Percentiles rank a stretch among this genome's conserved stretches.
These are phyloP conservation scores for Pyrocoelia pectoralis DNA, from an alignment of 2,888 invertebrate genomes.

Conservation along the genomic window DNA sequence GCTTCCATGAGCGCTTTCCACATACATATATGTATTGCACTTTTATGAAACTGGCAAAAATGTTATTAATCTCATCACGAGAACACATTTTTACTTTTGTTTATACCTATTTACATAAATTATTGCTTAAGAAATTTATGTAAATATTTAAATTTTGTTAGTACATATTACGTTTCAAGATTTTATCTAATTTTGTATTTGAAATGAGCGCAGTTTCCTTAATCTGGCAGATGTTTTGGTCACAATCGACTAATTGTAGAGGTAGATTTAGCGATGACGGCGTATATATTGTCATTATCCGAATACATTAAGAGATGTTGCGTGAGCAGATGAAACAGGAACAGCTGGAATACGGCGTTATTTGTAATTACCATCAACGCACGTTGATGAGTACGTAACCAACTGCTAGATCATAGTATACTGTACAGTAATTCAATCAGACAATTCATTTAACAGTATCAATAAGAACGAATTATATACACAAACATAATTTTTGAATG, in stretches of 20 bases:
- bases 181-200: not conserved
- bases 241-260: conserved; percentile 30
- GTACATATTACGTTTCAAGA: not conserved
- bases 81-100: not conserved
- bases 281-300: conserved; percentile 37
- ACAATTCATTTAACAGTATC: conserved; percentile 3
- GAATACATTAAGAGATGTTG: conserved; percentile 41
- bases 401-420: conserved; percentile 22
- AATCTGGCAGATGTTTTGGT: conserved; percentile 29
- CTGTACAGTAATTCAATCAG: conserved; percentile 13
- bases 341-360: conserved; percentile 44
- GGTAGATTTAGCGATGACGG: conserved; percentile 25
- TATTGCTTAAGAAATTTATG: not conserved
- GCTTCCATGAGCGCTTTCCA: too few species aligned
- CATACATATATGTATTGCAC: too few species aligned
- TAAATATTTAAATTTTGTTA: not conserved
- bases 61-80: too few species aligned
- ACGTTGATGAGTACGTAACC: conserved; percentile 26
- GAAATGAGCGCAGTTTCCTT: conserved; percentile 12
- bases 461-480: conserved; percentile 7
- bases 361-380: conserved; percentile 40
- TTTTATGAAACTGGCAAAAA: too few species aligned
- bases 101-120: not conserved
- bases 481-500: conserved; percentile 7
- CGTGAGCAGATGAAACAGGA: conserved; percentile 45